Conservation (phyloP, 1,140 invertebrate species). For the Sycobia sp. region DNA sequence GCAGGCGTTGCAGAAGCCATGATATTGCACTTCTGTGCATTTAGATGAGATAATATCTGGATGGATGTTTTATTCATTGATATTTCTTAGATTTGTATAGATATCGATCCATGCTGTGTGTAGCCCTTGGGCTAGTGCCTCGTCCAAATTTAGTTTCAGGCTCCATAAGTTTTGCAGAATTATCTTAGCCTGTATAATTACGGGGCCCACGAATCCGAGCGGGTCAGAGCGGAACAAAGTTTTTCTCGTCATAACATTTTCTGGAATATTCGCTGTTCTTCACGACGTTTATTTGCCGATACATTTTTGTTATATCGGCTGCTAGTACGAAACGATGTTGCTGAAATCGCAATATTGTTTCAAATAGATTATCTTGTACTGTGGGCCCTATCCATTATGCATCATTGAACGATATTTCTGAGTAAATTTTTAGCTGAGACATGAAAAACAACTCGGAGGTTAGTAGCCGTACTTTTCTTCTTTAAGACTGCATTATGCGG, state of each 20-base stretch:
- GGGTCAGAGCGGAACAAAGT: too few species aligned
- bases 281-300: slow-evolving; percentile 2
- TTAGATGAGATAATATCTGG: background rate
- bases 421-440: background rate
- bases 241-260: slow-evolving; percentile 1
- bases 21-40: background rate
- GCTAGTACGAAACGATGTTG: background rate
- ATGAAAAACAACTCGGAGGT: slow-evolving; percentile 43
- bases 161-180: slow-evolving; percentile 20
- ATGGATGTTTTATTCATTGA: too few species aligned
- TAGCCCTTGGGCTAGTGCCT: background rate
- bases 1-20: background rate
- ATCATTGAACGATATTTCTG: slow-evolving; percentile 42
- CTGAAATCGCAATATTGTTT: slow-evolving; percentile 5
- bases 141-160: slow-evolving; percentile 5
- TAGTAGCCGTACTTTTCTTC: slow-evolving; percentile 33
- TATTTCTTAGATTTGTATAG: too few species aligned
- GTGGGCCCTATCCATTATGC: slow-evolving; percentile 15
- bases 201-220: background rate
- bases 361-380: slow-evolving; percentile 21
- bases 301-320: slow-evolving; percentile 9
- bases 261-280: background rate
- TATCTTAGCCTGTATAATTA: slow-evolving; percentile 17
- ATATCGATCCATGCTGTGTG: background rate
- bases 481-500: slow-evolving; percentile 36